phyloP scores from a whole-genome alignment of 2,888 invertebrate genomes.

The Erebia aethiops region DNA sequence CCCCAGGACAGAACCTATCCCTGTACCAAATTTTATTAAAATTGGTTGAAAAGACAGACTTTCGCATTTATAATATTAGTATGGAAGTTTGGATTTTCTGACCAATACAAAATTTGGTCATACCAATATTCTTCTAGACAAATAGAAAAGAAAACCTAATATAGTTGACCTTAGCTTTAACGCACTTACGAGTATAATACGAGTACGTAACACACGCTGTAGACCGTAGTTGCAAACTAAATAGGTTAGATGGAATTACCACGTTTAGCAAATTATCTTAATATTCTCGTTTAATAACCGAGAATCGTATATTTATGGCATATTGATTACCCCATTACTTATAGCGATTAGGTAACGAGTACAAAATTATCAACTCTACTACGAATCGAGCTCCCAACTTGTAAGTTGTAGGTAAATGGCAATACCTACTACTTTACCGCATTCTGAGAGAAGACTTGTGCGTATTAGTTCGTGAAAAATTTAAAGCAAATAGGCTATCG shows the following conservation, averaged over 20 bases:
- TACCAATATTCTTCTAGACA: too few species aligned
- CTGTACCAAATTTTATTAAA: too few species aligned
- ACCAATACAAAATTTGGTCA: too few species aligned
- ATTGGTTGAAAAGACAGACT: too few species aligned
- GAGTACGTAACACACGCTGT: neutral
- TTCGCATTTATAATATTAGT: too few species aligned
- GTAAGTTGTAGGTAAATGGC: neutral
- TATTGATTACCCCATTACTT: slow-evolving; percentile 31
- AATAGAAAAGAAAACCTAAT: too few species aligned
- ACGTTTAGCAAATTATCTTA: slow-evolving; percentile 31
- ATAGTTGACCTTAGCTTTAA: too few species aligned
- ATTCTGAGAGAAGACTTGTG: neutral
- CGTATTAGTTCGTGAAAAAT: neutral
- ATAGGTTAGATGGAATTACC: slow-evolving; percentile 2
- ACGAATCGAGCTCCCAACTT: neutral
- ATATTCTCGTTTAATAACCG: slow-evolving; percentile 33
- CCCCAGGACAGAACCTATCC: too few species aligned
- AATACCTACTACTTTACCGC: neutral
- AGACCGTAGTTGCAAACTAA: slow-evolving; percentile 4
- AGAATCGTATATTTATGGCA: slow-evolving; percentile 28
- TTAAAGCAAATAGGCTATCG: too few species aligned
- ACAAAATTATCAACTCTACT: slow-evolving; percentile 9
- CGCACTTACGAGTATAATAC: too few species aligned
- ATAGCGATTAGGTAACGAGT: slow-evolving; percentile 26
- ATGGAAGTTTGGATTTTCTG: too few species aligned